phyloP scores from a whole-genome alignment of 92 coral and sea anemone genomes.

The Umimayanthus kanabou region DNA sequence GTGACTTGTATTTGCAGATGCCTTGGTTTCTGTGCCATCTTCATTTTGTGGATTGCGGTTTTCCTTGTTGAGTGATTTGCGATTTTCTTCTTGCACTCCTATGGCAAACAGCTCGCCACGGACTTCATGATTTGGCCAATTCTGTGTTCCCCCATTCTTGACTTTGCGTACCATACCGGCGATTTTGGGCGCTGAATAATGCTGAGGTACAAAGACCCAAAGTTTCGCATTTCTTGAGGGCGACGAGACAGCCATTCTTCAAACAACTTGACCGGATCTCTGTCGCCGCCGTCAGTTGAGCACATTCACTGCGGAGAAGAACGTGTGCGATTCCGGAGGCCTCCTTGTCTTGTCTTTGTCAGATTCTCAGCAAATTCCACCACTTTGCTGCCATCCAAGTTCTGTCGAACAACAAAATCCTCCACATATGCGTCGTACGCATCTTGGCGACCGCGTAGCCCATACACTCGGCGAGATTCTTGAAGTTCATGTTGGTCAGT shows the following conservation, averaged over 20 bases:
- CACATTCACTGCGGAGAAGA: constrained; percentile 56
- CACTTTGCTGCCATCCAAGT: constrained; percentile 38
- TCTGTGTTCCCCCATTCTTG: constrained; percentile 60
- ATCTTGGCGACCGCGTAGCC: constrained; percentile 58
- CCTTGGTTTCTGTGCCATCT: no score
- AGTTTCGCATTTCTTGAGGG: constrained; percentile 40
- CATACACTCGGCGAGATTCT: constrained; percentile 37
- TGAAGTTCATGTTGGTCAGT: constrained; percentile 35
- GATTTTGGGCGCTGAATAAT: not conserved
- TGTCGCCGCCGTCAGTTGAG: constrained; percentile 54
- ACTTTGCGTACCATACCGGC: constrained; percentile 53
- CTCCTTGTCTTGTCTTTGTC: constrained; percentile 51
- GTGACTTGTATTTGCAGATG: no score
- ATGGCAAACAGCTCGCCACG: constrained; percentile 51
- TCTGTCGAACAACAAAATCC: constrained; percentile 24
- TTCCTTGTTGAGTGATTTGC: no score
- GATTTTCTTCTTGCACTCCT: constrained; percentile 34
- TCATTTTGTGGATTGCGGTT: no score
- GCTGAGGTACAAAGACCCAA: constrained; percentile 40
- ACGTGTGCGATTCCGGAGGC: constrained; percentile 33
- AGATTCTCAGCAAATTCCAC: constrained; percentile 39
- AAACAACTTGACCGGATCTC: constrained; percentile 54
- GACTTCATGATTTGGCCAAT: constrained; percentile 55
- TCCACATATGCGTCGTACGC: constrained; percentile 51
- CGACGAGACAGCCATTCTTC: constrained; percentile 44